Evolutionary conservation across 2,888 invertebrate species (phyloP).

Genomic region (Trisateles emortualis): DNA sequence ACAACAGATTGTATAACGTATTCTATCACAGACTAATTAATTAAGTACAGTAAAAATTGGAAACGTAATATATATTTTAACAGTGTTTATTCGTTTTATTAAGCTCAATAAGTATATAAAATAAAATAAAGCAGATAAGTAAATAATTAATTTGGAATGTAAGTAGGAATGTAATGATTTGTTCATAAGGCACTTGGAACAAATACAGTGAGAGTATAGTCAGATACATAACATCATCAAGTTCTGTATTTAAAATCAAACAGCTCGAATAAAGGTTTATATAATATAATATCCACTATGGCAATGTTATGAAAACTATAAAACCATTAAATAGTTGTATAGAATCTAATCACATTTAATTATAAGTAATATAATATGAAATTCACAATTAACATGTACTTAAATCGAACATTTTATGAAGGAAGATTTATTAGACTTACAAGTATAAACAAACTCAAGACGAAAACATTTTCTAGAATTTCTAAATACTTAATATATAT

Average conservation of each 20-base stretch:
- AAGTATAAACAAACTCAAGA: slow-evolving; percentile 49
- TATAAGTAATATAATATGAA: slow-evolving; percentile 55
- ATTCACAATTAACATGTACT: slow-evolving; percentile 69
- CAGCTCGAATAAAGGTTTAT: slow-evolving; percentile 30
- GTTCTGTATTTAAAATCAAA: slow-evolving; percentile 44
- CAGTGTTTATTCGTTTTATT: neutral
- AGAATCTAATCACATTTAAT: slow-evolving; percentile 70
- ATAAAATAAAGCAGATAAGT: neutral
- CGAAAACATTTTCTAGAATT: slow-evolving; percentile 43
- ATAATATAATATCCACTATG: slow-evolving; percentile 39
- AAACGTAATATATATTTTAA: neutral
- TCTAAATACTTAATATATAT: slow-evolving; percentile 23
- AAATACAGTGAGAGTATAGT: slow-evolving; percentile 76
- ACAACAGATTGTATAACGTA: slow-evolving; percentile 56
- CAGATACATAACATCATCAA: slow-evolving; percentile 48
- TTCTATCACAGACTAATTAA: slow-evolving; percentile 81
- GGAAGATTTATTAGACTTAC: slow-evolving; percentile 62
- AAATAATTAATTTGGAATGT: slow-evolving; percentile 63
- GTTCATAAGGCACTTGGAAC: slow-evolving; percentile 86
- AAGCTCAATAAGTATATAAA: neutral
- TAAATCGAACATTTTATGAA: slow-evolving; percentile 57
- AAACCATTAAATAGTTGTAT: slow-evolving; percentile 75
- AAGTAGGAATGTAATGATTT: slow-evolving; percentile 79
- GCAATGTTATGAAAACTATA: slow-evolving; percentile 61
- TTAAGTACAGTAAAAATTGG: slow-evolving; percentile 66